Base-by-base conservation (phyloP, 2,888 invertebrate genomes). In the Chrysodeixis includens region DNA sequence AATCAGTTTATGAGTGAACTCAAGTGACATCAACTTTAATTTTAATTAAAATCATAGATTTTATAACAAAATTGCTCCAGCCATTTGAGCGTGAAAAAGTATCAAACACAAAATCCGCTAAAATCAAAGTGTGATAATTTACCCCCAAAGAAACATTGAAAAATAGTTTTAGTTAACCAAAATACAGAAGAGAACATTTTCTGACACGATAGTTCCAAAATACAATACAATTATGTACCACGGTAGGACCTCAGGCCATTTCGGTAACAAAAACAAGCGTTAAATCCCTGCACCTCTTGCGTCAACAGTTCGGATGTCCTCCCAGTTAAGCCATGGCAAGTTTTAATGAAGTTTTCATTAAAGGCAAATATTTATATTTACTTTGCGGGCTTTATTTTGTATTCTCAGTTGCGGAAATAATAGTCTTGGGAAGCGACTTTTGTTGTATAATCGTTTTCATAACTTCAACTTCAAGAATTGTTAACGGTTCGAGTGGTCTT, bases 391-490 rank as follows among this genome's bases (percentile, higher is more conserved):
- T 22, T 52, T 26, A 52, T 26, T 22, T 20, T 49, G 12, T 49
- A 20, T 35, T 35, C 35, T 16, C 12, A 12, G 30, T n/a, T 26
- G 53, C 6, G 40, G 12, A 46, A 30, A n/a, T 56, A 44, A 30
- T 16, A 14, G 18, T 49, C 46, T 55, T 30, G 40, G 18, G 55
- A 57, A 55, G 32, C 30, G 44, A n/a, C 51, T 55, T 44, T 18
- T n/a, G 18, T 20, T 20, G 14, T 20, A 30, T 22, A 49, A 54
- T 57, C 30, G 26, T 32, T 56, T 49, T 18, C 46, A 32, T 20
- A 58, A 58, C 46, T 74, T 58, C 14, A 58, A 58, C 46, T 74
- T 58, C 14, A 30, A 54, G 70, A 22, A 74, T 56, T 59, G 56
- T 58, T 74, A 56, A 10, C 16, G 52, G 49, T 56, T 69, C 8